These are phyloP conservation scores for Orchestes rusci DNA, from an alignment of 2,888 invertebrate species.

Conservation along the genomic window DNA sequence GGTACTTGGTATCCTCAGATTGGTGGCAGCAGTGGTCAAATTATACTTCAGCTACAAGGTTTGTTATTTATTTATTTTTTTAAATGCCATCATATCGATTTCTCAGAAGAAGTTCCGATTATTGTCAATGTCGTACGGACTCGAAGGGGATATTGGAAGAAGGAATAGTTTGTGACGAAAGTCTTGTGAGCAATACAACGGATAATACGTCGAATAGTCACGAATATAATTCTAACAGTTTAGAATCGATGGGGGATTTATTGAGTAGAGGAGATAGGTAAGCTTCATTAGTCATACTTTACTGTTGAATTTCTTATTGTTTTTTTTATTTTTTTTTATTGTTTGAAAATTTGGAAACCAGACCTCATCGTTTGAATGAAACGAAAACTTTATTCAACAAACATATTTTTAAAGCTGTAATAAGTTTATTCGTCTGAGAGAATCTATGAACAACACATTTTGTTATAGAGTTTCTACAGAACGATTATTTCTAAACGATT, in stretches of 20 bases:
- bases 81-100: slow-evolving; percentile 2
- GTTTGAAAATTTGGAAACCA: too few species aligned
- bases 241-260: slow-evolving; percentile 59
- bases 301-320: too few species aligned
- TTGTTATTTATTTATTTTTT: neutral
- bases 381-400: too few species aligned
- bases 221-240: slow-evolving; percentile 43
- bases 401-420: too few species aligned
- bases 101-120: slow-evolving; percentile 36
- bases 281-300: too few species aligned
- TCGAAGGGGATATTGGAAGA: slow-evolving; percentile 48
- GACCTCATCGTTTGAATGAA: too few species aligned
- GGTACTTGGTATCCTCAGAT: slow-evolving; percentile 78
- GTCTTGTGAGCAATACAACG: slow-evolving; percentile 52
- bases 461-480: too few species aligned
- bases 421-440: too few species aligned
- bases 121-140: slow-evolving; percentile 45
- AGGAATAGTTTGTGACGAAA: slow-evolving; percentile 62
- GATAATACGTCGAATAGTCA: slow-evolving; percentile 40
- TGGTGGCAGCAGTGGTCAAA: slow-evolving; percentile 83
- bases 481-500: too few species aligned
- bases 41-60: slow-evolving; percentile 50
- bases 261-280: slow-evolving; percentile 52
- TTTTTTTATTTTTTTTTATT: too few species aligned
- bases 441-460: too few species aligned